phyloP scores from a whole-genome alignment of 2,113 vertebrate species.

The Columba janthina region DNA sequence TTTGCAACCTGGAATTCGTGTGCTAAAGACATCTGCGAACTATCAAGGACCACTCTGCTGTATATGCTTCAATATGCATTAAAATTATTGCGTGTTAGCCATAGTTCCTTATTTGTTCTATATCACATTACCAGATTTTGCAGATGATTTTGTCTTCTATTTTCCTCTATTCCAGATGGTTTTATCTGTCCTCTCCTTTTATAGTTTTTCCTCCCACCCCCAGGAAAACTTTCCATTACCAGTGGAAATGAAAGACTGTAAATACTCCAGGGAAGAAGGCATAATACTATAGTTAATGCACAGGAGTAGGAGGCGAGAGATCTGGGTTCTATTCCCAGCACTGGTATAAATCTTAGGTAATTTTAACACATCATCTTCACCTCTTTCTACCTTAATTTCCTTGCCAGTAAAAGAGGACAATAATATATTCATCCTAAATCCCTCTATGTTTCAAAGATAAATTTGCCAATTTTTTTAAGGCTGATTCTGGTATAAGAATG shows the following conservation, averaged over 20 bases:
- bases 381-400: neutral
- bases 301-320: neutral
- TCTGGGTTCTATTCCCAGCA: neutral
- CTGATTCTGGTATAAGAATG: neutral
- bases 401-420: neutral
- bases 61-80: neutral
- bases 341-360: neutral
- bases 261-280: neutral
- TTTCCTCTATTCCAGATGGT: neutral
- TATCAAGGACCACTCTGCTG: neutral
- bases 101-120: neutral
- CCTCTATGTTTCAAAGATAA: neutral
- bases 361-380: neutral
- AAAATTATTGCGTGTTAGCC: neutral
- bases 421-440: neutral
- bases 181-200: neutral
- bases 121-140: neutral
- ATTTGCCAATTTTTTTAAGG: neutral
- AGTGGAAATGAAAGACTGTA: neutral
- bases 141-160: neutral
- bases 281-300: neutral
- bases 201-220: neutral
- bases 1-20: neutral
- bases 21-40: neutral
- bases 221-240: conserved; percentile 4